phyloP scores from a whole-genome alignment of 1,140 invertebrate species.

The Cyphomyrmex costatus region DNA sequence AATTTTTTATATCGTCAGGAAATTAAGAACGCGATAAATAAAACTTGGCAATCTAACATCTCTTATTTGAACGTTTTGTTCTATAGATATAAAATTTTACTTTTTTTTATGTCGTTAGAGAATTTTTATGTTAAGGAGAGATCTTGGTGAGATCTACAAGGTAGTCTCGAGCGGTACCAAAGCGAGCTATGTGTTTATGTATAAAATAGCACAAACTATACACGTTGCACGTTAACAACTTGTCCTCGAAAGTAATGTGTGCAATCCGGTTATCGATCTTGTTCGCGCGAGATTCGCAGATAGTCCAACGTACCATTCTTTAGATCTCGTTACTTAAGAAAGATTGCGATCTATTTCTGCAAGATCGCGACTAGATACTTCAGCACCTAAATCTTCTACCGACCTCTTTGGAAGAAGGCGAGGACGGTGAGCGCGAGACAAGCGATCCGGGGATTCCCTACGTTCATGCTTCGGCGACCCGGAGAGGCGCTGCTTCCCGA shows the following conservation, averaged over 20 bases:
- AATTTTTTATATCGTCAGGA: too few species aligned
- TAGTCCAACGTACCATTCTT: background rate
- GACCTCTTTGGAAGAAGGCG: slow-evolving; percentile 66
- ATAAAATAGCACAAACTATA: slow-evolving; percentile 47
- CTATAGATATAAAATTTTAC: background rate
- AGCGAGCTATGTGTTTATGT: slow-evolving; percentile 44
- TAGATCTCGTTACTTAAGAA: background rate
- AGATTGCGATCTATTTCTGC: background rate
- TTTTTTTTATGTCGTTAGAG: background rate
- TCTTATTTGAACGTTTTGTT: background rate
- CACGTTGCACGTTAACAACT: slow-evolving; percentile 1
- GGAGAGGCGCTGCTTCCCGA: slow-evolving; percentile 39
- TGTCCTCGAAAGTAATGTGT: slow-evolving; percentile 17
- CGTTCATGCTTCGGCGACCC: slow-evolving; percentile 64
- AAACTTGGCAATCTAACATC: background rate
- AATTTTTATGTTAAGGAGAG: background rate
- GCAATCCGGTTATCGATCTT: slow-evolving; percentile 49
- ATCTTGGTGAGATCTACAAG: slow-evolving; percentile 2
- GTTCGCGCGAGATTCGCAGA: slow-evolving; percentile 25
- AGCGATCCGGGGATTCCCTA: slow-evolving; percentile 48
- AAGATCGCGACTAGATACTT: background rate
- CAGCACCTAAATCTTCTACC: slow-evolving; percentile 32
- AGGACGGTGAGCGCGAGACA: slow-evolving; percentile 55
- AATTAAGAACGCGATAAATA: background rate
- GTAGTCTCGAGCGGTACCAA: background rate